phyloP scores from a whole-genome alignment of 1,140 invertebrate species.

The Euborellia annulipes region DNA sequence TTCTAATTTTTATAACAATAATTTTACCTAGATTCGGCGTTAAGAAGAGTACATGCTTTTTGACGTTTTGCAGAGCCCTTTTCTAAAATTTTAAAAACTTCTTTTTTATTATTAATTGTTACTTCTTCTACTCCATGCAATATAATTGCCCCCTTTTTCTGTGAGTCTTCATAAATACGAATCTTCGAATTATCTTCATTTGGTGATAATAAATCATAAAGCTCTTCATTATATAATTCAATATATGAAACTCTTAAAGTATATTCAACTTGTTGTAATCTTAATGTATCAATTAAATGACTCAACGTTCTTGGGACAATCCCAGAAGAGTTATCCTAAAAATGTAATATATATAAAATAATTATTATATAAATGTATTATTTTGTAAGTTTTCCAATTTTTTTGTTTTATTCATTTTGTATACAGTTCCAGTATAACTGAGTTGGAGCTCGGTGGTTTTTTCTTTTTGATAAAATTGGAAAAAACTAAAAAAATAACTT shows the following conservation, averaged over 20 bases:
- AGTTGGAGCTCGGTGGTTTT: too few species aligned
- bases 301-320: conserved; percentile 70
- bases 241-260: conserved; percentile 85
- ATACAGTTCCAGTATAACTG: not conserved
- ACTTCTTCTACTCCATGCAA: conserved; percentile 88
- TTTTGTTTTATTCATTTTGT: conserved; percentile 1
- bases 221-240: conserved; percentile 94
- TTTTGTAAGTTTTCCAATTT: not conserved
- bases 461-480: too few species aligned
- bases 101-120: conserved; percentile 74
- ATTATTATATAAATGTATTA: conserved; percentile 13
- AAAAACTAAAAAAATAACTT: too few species aligned
- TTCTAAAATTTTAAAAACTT: conserved; percentile 77
- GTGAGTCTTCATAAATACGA: conserved; percentile 45
- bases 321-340: conserved; percentile 60
- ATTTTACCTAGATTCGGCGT: conserved; percentile 69
- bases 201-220: conserved; percentile 77
- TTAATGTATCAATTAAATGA: conserved; percentile 70
- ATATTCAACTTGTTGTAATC: conserved; percentile 54
- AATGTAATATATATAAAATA: conserved; percentile 8
- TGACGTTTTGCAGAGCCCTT: conserved; percentile 75
- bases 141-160: conserved; percentile 76
- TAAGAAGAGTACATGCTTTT: conserved; percentile 89
- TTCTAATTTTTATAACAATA: not conserved
- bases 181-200: conserved; percentile 61